phyloP scores from a whole-genome alignment of 2,113 vertebrate species.

The Neodon shergylaensis region DNA sequence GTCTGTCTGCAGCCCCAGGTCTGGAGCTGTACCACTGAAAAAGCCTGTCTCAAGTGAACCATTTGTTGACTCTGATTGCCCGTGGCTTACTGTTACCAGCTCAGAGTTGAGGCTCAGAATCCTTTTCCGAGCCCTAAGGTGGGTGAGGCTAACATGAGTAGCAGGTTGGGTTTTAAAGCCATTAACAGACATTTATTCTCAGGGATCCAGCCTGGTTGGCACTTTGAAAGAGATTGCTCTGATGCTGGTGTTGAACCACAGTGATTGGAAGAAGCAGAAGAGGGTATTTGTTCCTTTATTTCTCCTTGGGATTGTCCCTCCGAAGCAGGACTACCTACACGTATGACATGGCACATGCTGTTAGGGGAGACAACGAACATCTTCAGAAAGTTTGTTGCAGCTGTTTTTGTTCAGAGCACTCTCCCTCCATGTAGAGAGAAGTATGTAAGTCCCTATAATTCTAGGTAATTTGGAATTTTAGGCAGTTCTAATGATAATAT shows the following conservation, averaged over 20 bases:
- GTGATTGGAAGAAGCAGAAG: background rate
- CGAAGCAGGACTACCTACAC: background rate
- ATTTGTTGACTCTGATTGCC: constrained; percentile 22
- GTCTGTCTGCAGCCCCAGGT: background rate
- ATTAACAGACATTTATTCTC: background rate
- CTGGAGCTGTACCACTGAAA: background rate
- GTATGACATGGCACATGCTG: background rate
- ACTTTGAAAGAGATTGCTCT: constrained; percentile 1
- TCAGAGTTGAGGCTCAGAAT: constrained; percentile 17
- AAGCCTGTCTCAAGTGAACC: background rate
- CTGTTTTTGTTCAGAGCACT: background rate
- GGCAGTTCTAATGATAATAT: background rate
- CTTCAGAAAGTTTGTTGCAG: background rate
- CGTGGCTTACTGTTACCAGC: background rate
- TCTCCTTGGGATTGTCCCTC: background rate
- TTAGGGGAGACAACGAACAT: background rate
- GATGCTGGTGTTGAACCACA: background rate
- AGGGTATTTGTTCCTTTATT: background rate
- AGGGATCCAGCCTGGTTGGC: constrained; percentile 20
- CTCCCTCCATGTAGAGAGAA: background rate
- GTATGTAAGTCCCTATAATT: background rate
- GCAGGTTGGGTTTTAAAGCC: background rate
- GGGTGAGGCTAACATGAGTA: background rate
- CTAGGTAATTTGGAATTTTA: background rate
- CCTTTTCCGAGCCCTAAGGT: background rate